A percentile compares a stretch with the other conserved stretches of the same genome.
Evolutionary conservation across 2,888 invertebrate genomes (phyloP).

Genomic region (Caenorhabditis imperialis): DNA sequence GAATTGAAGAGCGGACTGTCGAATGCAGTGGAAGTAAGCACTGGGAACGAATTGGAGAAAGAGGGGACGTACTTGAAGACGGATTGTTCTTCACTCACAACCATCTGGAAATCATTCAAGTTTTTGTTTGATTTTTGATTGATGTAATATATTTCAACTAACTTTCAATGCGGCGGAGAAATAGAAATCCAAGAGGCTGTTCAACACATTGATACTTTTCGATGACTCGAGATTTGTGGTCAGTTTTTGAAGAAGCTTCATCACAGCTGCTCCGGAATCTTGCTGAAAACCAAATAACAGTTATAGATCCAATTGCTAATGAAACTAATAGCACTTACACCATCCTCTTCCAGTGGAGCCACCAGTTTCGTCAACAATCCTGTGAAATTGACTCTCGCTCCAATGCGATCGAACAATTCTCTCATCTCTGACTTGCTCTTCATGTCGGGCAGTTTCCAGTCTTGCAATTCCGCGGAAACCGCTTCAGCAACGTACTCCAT

Average conservation of each 20-base stretch:
- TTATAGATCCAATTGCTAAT: neutral
- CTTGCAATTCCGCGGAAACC: conserved; percentile 38
- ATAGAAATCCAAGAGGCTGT: conserved; percentile 63
- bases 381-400: conserved; percentile 32
- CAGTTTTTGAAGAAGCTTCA: conserved; percentile 56
- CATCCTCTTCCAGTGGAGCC: conserved; percentile 54
- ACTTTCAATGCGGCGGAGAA: conserved; percentile 58
- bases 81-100: conserved; percentile 33
- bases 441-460: conserved; percentile 38
- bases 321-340: too few relatives aligned
- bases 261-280: conserved; percentile 22
- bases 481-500: conserved; percentile 56
- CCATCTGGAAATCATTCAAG: conserved; percentile 41
- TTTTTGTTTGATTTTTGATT: too few relatives aligned
- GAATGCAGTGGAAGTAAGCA: conserved; percentile 56
- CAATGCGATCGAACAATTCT: conserved; percentile 50
- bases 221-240: conserved; percentile 44
- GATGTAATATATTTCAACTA: too few relatives aligned
- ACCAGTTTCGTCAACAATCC: conserved; percentile 50
- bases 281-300: conserved; percentile 11
- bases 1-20: conserved; percentile 63
- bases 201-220: conserved; percentile 49
- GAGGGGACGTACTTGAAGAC: conserved; percentile 57
- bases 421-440: conserved; percentile 43
- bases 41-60: conserved; percentile 60